phyloP scores from a whole-genome alignment of 2,888 invertebrate genomes.

The Criorhina ranunculi region DNA sequence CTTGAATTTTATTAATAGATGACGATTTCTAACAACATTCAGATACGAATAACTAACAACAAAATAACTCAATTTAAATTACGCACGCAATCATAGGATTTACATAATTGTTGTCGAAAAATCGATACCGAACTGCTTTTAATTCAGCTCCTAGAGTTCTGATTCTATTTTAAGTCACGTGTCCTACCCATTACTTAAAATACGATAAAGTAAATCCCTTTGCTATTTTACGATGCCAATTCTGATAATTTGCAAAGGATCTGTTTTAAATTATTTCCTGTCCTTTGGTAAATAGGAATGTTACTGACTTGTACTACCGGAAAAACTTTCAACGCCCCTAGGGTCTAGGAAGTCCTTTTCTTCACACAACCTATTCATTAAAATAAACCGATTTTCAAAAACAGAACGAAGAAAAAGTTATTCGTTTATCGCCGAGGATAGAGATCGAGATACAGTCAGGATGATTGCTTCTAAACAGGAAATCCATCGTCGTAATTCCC shows the following conservation, averaged over 20 bases:
- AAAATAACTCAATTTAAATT: too few species aligned
- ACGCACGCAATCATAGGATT: too few species aligned
- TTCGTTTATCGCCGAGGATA: background rate
- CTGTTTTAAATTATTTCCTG: background rate
- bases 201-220: background rate
- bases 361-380: background rate
- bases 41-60: too few species aligned
- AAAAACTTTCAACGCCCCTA: background rate
- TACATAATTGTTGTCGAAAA: too few species aligned
- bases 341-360: background rate
- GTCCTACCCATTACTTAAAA: background rate
- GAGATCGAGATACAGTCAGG: background rate
- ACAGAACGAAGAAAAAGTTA: background rate
- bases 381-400: background rate
- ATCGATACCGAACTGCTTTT: background rate
- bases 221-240: background rate
- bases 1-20: too few species aligned
- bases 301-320: background rate
- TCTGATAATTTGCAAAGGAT: constrained; percentile 4
- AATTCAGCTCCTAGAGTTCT: background rate
- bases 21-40: too few species aligned
- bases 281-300: background rate
- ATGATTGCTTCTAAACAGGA: constrained; percentile 12
- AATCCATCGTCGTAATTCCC: constrained; percentile 19
- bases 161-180: background rate